These are phyloP conservation scores for Myanophis thanlyinensis DNA, from an alignment of 2,113 vertebrate genomes.

Conservation along the genomic window DNA sequence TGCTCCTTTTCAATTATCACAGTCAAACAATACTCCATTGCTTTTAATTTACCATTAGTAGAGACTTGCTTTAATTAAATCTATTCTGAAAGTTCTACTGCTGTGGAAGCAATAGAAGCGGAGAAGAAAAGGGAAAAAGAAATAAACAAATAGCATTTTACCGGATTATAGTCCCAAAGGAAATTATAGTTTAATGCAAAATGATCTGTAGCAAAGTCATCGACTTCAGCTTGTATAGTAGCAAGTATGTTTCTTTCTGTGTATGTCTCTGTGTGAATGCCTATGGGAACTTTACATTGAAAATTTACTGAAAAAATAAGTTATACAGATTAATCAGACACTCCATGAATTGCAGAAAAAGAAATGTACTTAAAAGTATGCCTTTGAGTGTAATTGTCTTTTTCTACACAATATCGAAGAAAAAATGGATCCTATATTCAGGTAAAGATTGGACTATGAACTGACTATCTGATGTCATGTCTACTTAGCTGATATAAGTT, in stretches of 20 bases:
- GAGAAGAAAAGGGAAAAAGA: not conserved
- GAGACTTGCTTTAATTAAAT: conserved; percentile 24
- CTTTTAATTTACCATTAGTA: conserved; percentile 38
- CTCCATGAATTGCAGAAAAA: not conserved
- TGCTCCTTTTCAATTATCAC: not conserved
- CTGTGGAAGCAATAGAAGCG: conserved; percentile 33
- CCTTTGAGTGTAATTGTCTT: not conserved
- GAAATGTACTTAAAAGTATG: not conserved
- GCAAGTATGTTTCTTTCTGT: conserved; percentile 42
- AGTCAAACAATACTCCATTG: conserved; percentile 39
- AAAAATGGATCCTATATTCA: not conserved
- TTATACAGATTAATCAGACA: not conserved
- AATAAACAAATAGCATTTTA: conserved; percentile 17
- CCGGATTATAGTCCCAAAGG: conserved; percentile 2
- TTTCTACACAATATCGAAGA: not conserved
- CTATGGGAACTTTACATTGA: not conserved
- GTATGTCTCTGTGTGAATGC: not conserved
- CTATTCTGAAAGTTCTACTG: conserved; percentile 28
- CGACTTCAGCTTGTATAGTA: conserved; percentile 26
- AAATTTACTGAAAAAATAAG: not conserved
- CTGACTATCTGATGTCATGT: not conserved
- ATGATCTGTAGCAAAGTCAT: conserved; percentile 40
- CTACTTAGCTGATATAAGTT: not conserved
- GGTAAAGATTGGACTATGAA: not conserved
- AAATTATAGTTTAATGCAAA: conserved; percentile 37